Conservation (phyloP, 2,113 vertebrate genomes). For the Thunnus thynnus region DNA sequence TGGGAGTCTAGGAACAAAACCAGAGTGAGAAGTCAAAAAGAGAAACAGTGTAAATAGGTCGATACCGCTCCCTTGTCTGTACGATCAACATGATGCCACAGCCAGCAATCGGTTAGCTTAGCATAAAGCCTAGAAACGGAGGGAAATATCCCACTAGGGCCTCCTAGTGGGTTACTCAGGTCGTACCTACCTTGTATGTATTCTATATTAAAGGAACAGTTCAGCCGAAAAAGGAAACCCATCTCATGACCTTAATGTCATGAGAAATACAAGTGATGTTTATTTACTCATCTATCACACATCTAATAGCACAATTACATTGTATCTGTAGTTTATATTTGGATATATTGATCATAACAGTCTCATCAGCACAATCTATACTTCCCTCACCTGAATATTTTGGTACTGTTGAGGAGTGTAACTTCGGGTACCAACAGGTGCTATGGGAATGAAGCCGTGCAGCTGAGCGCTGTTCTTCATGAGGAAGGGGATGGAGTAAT, state of each 20-base stretch:
- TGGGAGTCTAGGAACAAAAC: slow-evolving; percentile 88
- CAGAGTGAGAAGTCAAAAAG: not conserved
- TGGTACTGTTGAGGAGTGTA: slow-evolving; percentile 89
- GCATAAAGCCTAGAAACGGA: not conserved
- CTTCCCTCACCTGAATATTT: slow-evolving; percentile 87
- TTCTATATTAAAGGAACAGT: not conserved
- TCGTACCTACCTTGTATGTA: not conserved
- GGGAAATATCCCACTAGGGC: not conserved
- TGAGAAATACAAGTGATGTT: not conserved
- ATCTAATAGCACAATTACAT: not conserved
- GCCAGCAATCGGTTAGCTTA: not conserved
- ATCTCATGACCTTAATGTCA: not conserved
- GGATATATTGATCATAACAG: not conserved
- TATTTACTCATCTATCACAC: not conserved
- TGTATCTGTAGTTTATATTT: not conserved
- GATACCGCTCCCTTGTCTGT: no score
- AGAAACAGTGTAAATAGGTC: not conserved
- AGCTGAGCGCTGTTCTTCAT: slow-evolving; percentile 85
- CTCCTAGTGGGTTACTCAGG: not conserved
- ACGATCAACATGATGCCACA: no score
- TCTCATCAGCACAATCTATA: not conserved
- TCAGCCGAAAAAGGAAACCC: not conserved
- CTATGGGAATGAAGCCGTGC: slow-evolving; percentile 90
- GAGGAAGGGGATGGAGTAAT: slow-evolving; percentile 93
- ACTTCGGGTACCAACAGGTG: slow-evolving; percentile 90